These are phyloP conservation scores for Caenorhabditis wallacei DNA, from an alignment of 2,888 invertebrate genomes.

Conservation along the genomic window DNA sequence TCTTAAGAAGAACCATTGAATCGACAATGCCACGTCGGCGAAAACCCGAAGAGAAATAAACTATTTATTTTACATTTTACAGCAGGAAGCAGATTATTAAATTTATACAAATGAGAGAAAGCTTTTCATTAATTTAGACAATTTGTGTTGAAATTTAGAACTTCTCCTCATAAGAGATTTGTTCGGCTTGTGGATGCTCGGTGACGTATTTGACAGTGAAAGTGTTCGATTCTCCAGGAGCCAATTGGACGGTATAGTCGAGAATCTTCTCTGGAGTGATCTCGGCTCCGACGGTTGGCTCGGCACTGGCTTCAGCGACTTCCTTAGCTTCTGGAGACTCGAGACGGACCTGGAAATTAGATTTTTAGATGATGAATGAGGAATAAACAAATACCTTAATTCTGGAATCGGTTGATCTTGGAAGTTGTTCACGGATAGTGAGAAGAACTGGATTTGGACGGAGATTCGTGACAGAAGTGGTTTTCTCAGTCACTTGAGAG, in stretches of 20 bases:
- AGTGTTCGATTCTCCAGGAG: conserved; percentile 28
- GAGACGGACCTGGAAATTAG: conserved; percentile 48
- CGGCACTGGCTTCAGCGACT: conserved; percentile 24
- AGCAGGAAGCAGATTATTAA: neutral
- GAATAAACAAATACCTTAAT: conserved; percentile 68
- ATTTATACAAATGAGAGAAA: conserved; percentile 5
- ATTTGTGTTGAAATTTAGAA: conserved; percentile 20
- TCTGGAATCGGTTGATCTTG: conserved; percentile 75
- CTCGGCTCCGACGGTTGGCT: conserved; percentile 48
- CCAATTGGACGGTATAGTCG: conserved; percentile 59
- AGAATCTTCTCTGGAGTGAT: conserved; percentile 57
- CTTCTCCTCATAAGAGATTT: conserved; percentile 49
- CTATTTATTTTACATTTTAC: conserved; percentile 17
- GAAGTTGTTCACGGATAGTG: conserved; percentile 73
- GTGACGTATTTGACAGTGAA: conserved; percentile 50
- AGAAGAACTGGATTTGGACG: conserved; percentile 66
- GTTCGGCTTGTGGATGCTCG: conserved; percentile 57
- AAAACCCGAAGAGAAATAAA: conserved; percentile 27
- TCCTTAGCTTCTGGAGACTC: conserved; percentile 46
- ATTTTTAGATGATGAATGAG: neutral
- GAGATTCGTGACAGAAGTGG: conserved; percentile 71
- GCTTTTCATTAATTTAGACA: neutral
- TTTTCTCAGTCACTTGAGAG: conserved; percentile 70
- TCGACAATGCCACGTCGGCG: conserved; percentile 65
- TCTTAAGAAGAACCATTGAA: conserved; percentile 68